phyloP scores from a whole-genome alignment of 2,797 vertebrate genomes.

The Dipus sagitta region DNA sequence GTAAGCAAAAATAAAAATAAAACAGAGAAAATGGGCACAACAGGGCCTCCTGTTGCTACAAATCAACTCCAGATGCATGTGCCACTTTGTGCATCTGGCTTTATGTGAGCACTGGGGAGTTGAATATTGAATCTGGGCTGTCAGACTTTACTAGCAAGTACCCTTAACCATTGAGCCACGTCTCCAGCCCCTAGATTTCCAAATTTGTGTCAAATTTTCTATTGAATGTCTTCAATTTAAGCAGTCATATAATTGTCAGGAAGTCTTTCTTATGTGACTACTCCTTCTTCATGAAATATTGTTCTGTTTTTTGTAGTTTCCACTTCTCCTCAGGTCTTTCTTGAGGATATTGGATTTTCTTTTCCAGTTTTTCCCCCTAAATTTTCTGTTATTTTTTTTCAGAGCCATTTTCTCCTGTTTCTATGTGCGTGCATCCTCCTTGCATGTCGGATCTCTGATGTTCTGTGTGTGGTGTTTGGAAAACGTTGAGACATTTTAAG shows the following conservation, averaged over 20 bases:
- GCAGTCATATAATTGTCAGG: background rate
- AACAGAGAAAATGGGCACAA: too few relatives aligned
- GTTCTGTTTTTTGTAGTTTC: slow-evolving; percentile 18
- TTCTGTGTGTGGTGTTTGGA: background rate
- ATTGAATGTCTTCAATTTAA: slow-evolving; percentile 39
- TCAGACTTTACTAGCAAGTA: too few relatives aligned
- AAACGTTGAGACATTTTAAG: background rate
- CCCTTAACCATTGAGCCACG: too few relatives aligned
- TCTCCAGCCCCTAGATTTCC: background rate
- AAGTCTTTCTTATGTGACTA: background rate
- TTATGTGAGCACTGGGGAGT: too few relatives aligned
- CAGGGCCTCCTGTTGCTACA: too few relatives aligned
- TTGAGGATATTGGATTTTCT: slow-evolving; percentile 24
- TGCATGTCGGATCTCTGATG: background rate
- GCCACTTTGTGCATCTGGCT: too few relatives aligned
- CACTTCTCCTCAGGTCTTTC: background rate
- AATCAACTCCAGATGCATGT: too few relatives aligned
- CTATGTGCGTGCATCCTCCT: background rate
- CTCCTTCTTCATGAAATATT: background rate
- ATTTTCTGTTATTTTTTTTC: background rate
- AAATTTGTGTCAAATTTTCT: slow-evolving; percentile 37
- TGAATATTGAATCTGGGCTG: too few relatives aligned
- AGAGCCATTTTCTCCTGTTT: background rate
- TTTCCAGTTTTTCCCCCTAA: background rate
- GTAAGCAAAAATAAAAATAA: too few relatives aligned